Evolutionary conservation across 2,797 vertebrate genomes (phyloP).

Genomic region (Orestias chungarensis): DNA sequence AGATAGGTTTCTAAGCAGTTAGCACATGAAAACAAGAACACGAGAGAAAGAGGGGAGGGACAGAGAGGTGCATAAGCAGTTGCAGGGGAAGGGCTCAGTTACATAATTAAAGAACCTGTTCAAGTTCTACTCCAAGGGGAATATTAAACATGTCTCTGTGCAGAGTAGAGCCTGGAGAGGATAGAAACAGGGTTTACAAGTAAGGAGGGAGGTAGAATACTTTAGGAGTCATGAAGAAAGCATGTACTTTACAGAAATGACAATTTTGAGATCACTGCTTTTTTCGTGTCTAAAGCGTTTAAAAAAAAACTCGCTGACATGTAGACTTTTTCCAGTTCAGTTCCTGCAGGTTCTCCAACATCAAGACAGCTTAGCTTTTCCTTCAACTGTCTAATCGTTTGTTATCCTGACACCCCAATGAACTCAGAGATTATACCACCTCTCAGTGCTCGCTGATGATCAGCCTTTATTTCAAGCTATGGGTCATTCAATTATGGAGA

Average conservation of each 20-base stretch:
- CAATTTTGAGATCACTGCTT: slow-evolving; percentile 12
- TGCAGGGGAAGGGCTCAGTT: slow-evolving; percentile 35
- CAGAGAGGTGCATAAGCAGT: slow-evolving; percentile 23
- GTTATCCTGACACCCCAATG: slow-evolving; percentile 67
- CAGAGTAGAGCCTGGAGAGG: slow-evolving; percentile 26
- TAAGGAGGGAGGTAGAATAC: background rate
- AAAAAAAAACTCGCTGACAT: background rate
- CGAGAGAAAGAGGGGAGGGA: slow-evolving; percentile 1
- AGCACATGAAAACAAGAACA: slow-evolving; percentile 26
- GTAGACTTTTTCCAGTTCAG: slow-evolving; percentile 15
- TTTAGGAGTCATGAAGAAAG: slow-evolving; percentile 21
- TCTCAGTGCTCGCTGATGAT: slow-evolving; percentile 53
- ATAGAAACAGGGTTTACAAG: slow-evolving; percentile 38
- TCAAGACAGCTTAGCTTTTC: slow-evolving; percentile 29
- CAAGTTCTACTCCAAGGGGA: slow-evolving; percentile 47
- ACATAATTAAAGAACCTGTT: slow-evolving; percentile 42
- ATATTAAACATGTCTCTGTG: slow-evolving; percentile 35
- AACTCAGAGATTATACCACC: slow-evolving; percentile 56
- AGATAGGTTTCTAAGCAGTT: slow-evolving; percentile 45
- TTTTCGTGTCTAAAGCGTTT: slow-evolving; percentile 14
- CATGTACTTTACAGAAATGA: slow-evolving; percentile 11
- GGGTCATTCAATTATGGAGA: slow-evolving; percentile 71
- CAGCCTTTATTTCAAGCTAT: slow-evolving; percentile 60
- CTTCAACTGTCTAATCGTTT: slow-evolving; percentile 56
- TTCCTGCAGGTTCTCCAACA: slow-evolving; percentile 28